Conservation (phyloP, 2,888 invertebrate genomes). For the Aplocera efformata region DNA sequence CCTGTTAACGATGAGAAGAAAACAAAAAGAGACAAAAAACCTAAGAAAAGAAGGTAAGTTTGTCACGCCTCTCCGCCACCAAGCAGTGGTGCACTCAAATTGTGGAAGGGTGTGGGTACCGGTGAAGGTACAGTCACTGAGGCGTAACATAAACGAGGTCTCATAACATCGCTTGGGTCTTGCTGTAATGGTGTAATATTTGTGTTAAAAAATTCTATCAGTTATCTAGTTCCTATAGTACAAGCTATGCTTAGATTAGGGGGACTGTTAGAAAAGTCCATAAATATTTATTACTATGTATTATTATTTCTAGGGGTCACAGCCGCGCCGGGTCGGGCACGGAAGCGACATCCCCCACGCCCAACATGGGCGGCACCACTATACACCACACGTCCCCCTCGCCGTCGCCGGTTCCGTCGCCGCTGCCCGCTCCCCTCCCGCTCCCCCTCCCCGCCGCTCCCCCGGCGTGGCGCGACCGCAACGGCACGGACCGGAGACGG, state of each 20-base stretch:
- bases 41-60: slow-evolving; percentile 67
- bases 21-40: slow-evolving; percentile 73
- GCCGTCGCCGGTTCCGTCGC: slow-evolving; percentile 9
- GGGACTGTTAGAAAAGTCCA: too few relatives aligned
- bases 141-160: too few relatives aligned
- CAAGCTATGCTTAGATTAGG: too few relatives aligned
- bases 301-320: slow-evolving; percentile 71
- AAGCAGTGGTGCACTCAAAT: too few relatives aligned
- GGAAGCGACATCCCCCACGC: slow-evolving; percentile 39
- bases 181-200: too few relatives aligned
- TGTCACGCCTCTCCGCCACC: background rate
- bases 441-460: slow-evolving; percentile 18
- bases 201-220: too few relatives aligned
- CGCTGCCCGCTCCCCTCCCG: background rate
- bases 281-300: too few relatives aligned
- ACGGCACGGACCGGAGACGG: slow-evolving; percentile 52
- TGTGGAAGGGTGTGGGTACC: too few relatives aligned
- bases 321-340: slow-evolving; percentile 59
- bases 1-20: slow-evolving; percentile 66
- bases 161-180: too few relatives aligned
- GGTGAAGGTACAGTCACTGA: too few relatives aligned
- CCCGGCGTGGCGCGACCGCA: slow-evolving; percentile 44
- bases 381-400: slow-evolving; percentile 15
- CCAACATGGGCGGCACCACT: slow-evolving; percentile 20
- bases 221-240: too few relatives aligned